Conservation (phyloP, 2,113 vertebrate genomes). For the Solenodon paradoxus region DNA sequence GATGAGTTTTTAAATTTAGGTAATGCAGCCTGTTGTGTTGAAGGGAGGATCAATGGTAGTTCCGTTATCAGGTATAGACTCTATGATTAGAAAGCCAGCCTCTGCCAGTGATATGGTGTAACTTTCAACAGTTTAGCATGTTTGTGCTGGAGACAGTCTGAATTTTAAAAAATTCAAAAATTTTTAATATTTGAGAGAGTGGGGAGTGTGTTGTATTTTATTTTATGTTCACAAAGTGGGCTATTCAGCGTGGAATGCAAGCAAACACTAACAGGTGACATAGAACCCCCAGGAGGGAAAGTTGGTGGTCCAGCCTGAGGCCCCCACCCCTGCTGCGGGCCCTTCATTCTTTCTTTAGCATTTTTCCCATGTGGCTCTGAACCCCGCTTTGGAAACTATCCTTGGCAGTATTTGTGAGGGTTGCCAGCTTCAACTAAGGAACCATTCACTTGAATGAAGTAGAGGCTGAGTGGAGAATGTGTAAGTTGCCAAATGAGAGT, state of each 20-base stretch:
- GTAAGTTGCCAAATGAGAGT: slow-evolving; percentile 56
- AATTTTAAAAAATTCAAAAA: not conserved
- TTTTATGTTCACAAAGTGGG: not conserved
- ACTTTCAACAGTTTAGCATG: not conserved
- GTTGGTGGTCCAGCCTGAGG: not conserved
- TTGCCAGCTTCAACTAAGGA: slow-evolving; percentile 53
- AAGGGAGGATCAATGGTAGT: not conserved
- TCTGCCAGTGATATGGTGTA: not conserved
- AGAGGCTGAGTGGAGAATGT: slow-evolving; percentile 15
- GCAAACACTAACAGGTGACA: not conserved
- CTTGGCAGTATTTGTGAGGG: slow-evolving; percentile 41
- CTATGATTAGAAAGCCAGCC: not conserved
- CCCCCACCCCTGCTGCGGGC: not conserved
- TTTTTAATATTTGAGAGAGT: not conserved
- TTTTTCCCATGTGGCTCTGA: slow-evolving; percentile 24
- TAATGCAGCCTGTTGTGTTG: not conserved
- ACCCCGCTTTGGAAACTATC: slow-evolving; percentile 28
- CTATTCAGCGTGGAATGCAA: not conserved
- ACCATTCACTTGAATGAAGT: slow-evolving; percentile 52
- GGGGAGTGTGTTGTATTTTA: not conserved
- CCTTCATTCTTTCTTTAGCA: not conserved
- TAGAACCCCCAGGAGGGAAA: not conserved
- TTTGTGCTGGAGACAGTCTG: not conserved
- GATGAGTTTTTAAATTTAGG: not conserved
- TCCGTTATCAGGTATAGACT: not conserved